Evolutionary conservation across 2,113 vertebrate genomes (phyloP).

Genomic region (Propithecus coquereli): DNA sequence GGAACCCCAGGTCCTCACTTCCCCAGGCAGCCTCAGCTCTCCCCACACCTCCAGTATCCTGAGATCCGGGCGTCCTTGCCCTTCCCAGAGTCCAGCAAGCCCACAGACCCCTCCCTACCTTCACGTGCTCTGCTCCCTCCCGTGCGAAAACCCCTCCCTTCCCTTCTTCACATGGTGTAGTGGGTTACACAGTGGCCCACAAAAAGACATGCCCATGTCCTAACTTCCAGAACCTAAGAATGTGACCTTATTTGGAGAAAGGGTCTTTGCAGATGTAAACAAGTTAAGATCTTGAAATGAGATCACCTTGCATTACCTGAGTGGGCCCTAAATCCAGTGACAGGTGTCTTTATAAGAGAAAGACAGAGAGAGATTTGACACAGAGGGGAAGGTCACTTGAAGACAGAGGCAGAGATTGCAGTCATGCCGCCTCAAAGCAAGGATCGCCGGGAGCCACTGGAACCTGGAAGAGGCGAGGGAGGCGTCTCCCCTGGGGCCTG

Average conservation of each 20-base stretch:
- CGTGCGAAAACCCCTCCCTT: background rate
- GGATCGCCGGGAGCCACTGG: fast-evolving
- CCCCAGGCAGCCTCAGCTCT: background rate
- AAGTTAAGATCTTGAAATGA: background rate
- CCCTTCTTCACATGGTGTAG: background rate
- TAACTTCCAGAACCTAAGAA: background rate
- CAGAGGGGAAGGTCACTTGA: background rate
- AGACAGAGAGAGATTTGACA: background rate
- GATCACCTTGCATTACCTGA: background rate
- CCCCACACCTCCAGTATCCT: no score
- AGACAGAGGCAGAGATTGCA: background rate
- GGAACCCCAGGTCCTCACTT: background rate
- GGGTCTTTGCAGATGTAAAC: background rate
- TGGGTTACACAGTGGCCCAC: background rate
- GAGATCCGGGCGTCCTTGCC: background rate
- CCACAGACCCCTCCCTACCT: background rate
- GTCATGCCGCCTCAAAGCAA: background rate
- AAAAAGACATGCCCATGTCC: background rate
- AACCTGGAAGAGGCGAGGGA: background rate
- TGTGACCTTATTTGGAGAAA: background rate
- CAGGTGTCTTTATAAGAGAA: background rate
- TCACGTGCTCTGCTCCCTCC: background rate
- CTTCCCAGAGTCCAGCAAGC: background rate
- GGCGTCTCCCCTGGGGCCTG: background rate
- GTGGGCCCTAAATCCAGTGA: background rate